These are phyloP conservation scores for Yponomeuta plumbellus DNA, from an alignment of 2,888 invertebrate genomes.

Conservation along the genomic window DNA sequence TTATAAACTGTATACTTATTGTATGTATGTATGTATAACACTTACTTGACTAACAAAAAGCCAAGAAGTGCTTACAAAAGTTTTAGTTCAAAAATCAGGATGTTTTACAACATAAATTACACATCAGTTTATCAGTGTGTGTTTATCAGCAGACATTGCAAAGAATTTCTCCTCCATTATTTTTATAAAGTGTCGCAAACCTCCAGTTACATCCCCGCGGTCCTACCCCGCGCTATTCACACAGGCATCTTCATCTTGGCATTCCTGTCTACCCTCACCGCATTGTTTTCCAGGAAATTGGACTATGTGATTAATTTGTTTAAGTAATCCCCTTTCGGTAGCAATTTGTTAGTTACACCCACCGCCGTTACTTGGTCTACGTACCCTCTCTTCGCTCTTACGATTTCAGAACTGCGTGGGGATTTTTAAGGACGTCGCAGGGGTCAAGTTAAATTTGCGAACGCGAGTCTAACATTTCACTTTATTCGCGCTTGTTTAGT, in stretches of 20 bases:
- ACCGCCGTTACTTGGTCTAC: neutral
- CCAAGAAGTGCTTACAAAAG: too few species aligned
- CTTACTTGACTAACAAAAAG: too few species aligned
- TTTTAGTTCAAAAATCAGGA: too few species aligned
- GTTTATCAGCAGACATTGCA: too few species aligned
- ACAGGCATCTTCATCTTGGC: neutral
- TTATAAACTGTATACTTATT: too few species aligned
- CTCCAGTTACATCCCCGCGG: neutral
- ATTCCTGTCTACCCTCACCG: constrained; percentile 25
- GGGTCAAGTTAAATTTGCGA: neutral
- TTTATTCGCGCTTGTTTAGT: constrained; percentile 8
- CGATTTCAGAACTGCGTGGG: neutral
- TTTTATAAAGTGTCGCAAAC: neutral
- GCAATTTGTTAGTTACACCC: constrained; percentile 5
- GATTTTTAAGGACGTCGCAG: neutral
- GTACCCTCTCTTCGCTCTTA: neutral
- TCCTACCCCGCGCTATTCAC: neutral
- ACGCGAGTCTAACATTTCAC: neutral
- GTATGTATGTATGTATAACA: too few species aligned
- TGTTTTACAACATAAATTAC: too few species aligned
- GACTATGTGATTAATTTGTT: constrained; percentile 69
- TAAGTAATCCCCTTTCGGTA: constrained; percentile 46
- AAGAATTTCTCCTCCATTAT: neutral
- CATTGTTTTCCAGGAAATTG: constrained; percentile 72
- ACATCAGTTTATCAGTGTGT: too few species aligned